A percentile compares a stretch with the other conserved stretches of the same genome.
Conservation (phyloP, 2,888 invertebrate species). For the Trimorus sp. region DNA sequence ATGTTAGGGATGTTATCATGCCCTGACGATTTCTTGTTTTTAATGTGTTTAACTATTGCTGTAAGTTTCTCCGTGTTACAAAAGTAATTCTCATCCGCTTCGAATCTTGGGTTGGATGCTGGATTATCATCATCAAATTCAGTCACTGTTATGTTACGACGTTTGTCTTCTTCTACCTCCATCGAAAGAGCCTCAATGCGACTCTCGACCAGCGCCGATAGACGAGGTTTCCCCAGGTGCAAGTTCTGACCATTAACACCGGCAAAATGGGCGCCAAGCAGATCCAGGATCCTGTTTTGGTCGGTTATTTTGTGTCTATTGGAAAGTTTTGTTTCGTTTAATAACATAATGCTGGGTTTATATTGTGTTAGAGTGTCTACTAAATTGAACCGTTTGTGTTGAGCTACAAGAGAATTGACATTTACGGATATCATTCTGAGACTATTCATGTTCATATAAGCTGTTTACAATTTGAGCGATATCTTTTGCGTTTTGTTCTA, state of each 20-base stretch:
- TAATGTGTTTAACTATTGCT: conserved; percentile 38
- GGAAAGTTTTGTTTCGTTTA: no score
- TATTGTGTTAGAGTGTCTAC: no score
- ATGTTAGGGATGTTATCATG: conserved; percentile 55
- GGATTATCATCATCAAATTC: conserved; percentile 30
- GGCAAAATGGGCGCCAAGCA: not conserved
- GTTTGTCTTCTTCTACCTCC: not conserved
- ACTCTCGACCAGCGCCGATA: not conserved
- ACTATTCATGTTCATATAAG: no score
- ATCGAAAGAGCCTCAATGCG: not conserved
- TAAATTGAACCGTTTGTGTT: no score
- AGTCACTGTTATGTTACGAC: not conserved
- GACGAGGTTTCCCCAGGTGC: not conserved
- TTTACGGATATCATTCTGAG: no score
- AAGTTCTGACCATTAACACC: not conserved
- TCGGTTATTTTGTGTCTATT: not conserved
- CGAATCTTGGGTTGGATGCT: conserved; percentile 16
- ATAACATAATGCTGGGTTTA: no score
- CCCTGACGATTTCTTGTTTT: conserved; percentile 62
- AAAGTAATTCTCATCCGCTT: conserved; percentile 16
- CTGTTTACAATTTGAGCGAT: no score
- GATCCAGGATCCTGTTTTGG: not conserved
- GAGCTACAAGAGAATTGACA: no score
- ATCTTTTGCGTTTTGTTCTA: no score
- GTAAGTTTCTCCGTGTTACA: conserved; percentile 22